Conservation (phyloP, 92 coral and sea anemone genomes). For the Epizoanthus rinbou region DNA sequence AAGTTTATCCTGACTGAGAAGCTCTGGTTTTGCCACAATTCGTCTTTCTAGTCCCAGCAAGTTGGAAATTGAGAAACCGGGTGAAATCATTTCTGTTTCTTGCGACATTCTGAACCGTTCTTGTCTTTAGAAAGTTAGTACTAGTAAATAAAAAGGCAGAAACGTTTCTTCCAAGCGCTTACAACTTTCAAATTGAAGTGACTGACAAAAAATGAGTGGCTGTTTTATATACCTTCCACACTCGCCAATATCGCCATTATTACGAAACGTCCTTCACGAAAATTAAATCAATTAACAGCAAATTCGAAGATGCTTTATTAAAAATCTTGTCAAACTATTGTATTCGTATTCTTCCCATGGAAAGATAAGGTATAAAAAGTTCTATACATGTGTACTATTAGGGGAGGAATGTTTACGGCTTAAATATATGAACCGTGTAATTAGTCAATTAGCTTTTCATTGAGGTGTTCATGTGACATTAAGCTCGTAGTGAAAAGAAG, state of each 20-base stretch:
- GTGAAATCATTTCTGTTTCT: constrained; percentile 32
- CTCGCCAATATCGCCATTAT: constrained; percentile 66
- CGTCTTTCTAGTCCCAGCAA: constrained; percentile 52
- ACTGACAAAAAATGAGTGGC: constrained; percentile 18
- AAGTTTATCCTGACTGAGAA: constrained; percentile 12
- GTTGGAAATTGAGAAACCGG: constrained; percentile 65
- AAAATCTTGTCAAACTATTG: constrained; percentile 40
- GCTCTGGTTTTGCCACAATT: constrained; percentile 33
- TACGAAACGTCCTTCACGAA: constrained; percentile 58
- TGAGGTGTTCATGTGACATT: constrained; percentile 37
- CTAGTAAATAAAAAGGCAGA: not conserved
- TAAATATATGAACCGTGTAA: constrained; percentile 49
- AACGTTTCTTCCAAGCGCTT: constrained; percentile 4
- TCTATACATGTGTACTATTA: constrained; percentile 36
- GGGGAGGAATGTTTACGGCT: constrained; percentile 51
- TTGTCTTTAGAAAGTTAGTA: not conserved
- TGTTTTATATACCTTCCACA: constrained; percentile 45
- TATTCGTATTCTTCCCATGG: constrained; percentile 41
- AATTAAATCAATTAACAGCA: constrained; percentile 75
- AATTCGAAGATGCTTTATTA: constrained; percentile 53
- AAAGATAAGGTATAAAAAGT: constrained; percentile 24
- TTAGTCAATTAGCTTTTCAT: constrained; percentile 69
- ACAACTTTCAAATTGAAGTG: not conserved
- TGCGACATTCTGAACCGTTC: not conserved
- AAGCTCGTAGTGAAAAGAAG: constrained; percentile 54